Conservation (phyloP, 2,113 vertebrate genomes). For the human (Homo sapiens) region DNA sequence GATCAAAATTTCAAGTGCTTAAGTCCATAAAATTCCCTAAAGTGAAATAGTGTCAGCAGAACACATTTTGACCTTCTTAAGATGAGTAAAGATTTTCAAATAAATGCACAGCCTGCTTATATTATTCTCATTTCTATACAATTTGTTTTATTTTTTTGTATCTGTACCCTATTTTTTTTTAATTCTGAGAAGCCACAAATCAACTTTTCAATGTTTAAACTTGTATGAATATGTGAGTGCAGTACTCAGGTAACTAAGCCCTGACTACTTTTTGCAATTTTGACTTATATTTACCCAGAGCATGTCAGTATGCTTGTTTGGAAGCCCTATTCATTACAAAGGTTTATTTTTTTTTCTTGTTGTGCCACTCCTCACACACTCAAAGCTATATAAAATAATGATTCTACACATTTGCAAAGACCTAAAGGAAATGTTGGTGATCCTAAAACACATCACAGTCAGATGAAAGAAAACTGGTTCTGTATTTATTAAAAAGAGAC, state of each 20-base stretch:
- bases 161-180: background rate
- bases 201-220: background rate
- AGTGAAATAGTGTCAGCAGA: slow-evolving; percentile 29
- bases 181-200: background rate
- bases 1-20: slow-evolving; percentile 70
- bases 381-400: background rate
- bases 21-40: slow-evolving; percentile 60
- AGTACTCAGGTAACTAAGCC: background rate
- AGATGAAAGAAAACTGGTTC: slow-evolving; percentile 4
- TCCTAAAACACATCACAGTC: background rate
- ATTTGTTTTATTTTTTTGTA: background rate
- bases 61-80: slow-evolving; percentile 18
- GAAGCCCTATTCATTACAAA: background rate
- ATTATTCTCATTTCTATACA: background rate
- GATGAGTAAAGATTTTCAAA: slow-evolving; percentile 39
- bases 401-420: background rate
- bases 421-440: background rate
- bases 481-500: background rate
- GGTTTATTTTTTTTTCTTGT: background rate
- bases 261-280: background rate
- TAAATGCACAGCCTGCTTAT: background rate
- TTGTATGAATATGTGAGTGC: background rate
- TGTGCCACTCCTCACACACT: background rate
- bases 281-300: background rate
- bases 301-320: too few relatives aligned